phyloP scores from a whole-genome alignment of 2,113 vertebrate genomes.

The Coturnix japonica region DNA sequence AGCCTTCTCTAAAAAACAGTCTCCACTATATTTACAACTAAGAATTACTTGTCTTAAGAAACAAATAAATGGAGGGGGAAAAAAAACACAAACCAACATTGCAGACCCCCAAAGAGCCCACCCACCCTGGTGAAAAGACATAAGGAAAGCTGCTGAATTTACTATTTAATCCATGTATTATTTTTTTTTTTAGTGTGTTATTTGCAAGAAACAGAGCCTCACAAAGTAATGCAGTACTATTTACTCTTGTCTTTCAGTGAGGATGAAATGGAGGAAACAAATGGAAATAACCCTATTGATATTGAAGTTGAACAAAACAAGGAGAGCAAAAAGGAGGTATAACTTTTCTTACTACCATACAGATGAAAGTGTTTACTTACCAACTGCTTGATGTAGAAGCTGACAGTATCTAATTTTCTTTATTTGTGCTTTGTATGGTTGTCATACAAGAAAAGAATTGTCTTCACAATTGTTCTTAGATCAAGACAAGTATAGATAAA shows the following conservation, averaged over 20 bases:
- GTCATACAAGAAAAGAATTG: conserved; percentile 20
- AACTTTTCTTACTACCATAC: neutral
- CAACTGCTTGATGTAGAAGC: neutral
- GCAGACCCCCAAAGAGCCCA: neutral
- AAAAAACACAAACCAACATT: neutral
- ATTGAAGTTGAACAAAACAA: conserved; percentile 86
- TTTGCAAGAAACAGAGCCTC: conserved; percentile 2
- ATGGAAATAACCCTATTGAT: conserved; percentile 80
- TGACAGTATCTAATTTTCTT: conserved; percentile 44
- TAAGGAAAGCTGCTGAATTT: neutral
- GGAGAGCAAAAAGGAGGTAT: conserved; percentile 93
- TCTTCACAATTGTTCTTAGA: conserved; percentile 32
- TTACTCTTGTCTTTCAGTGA: conserved; percentile 84
- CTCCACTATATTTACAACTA: neutral
- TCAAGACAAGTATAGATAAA: conserved; percentile 7
- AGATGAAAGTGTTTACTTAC: conserved; percentile 7
- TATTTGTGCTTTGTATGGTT: conserved; percentile 11
- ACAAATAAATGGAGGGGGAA: neutral
- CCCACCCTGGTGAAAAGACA: neutral
- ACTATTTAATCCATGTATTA: neutral
- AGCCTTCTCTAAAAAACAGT: neutral
- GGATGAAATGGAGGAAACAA: conserved; percentile 88
- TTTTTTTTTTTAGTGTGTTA: neutral
- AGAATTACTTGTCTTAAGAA: neutral
- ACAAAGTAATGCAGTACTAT: conserved; percentile 2